Conservation (phyloP, 2,888 invertebrate genomes). For the Tubulanus polymorphus region DNA sequence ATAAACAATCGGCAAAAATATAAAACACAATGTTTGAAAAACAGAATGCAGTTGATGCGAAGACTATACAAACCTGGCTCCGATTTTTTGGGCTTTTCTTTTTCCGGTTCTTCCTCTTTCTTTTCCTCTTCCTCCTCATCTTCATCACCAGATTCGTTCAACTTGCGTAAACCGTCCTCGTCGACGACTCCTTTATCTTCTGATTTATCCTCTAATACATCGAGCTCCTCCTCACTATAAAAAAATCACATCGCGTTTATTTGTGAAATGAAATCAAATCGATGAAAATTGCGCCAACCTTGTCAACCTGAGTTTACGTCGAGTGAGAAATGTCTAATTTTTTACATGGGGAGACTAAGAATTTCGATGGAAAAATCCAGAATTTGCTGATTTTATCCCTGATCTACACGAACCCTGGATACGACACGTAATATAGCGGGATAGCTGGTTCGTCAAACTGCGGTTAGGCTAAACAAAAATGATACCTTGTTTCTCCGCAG, state of each 20-base stretch:
- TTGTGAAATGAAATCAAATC: no score
- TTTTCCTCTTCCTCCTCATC: slow-evolving; percentile 66
- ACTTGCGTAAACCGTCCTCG: slow-evolving; percentile 79
- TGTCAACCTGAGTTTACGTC: no score
- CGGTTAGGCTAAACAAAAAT: no score
- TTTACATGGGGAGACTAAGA: no score
- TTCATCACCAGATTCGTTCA: slow-evolving; percentile 58
- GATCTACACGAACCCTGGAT: not conserved
- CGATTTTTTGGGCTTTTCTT: slow-evolving; percentile 17
- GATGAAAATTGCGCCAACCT: no score
- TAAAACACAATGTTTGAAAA: not conserved
- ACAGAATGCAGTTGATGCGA: not conserved
- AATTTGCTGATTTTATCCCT: not conserved
- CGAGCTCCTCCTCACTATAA: not conserved
- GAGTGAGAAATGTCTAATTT: no score
- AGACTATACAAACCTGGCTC: not conserved
- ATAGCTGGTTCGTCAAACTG: not conserved
- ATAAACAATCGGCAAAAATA: slow-evolving; percentile 23
- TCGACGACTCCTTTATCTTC: slow-evolving; percentile 87
- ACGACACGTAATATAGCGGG: not conserved
- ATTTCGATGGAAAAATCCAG: not conserved
- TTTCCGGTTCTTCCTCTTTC: slow-evolving; percentile 56
- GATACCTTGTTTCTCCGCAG: no score
- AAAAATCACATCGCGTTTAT: no score
- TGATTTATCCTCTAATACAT: slow-evolving; percentile 54